These are phyloP conservation scores for Hesperia comma DNA, from an alignment of 2,888 invertebrate species.

Conservation along the genomic window DNA sequence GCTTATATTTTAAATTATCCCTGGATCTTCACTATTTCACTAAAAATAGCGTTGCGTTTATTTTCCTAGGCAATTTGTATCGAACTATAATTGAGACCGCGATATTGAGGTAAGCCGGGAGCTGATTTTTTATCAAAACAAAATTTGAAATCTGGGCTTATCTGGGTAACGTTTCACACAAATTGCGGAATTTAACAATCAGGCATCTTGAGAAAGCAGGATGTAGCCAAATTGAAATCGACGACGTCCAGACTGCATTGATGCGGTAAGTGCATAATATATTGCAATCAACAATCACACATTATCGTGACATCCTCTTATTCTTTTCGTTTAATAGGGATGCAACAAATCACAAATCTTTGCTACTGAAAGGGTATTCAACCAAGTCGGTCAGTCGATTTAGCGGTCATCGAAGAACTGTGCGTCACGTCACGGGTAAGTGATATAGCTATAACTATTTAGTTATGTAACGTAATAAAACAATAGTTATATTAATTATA, in stretches of 20 bases:
- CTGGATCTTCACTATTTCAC: no score
- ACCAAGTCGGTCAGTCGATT: slow-evolving; percentile 15
- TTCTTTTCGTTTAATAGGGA: slow-evolving; percentile 55
- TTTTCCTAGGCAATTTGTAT: neutral
- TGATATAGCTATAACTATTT: no score
- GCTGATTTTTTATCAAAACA: neutral
- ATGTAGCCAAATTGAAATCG: slow-evolving; percentile 80
- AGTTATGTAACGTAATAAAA: no score
- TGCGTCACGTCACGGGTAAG: neutral
- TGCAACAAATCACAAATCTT: slow-evolving; percentile 44
- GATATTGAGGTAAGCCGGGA: neutral
- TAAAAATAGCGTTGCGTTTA: no score
- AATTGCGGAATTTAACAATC: slow-evolving; percentile 56
- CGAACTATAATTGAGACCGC: neutral
- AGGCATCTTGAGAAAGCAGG: slow-evolving; percentile 76
- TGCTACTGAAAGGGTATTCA: slow-evolving; percentile 15
- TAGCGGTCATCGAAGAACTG: slow-evolving; percentile 8
- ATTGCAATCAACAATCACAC: slow-evolving; percentile 75
- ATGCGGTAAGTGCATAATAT: slow-evolving; percentile 66
- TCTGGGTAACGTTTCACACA: slow-evolving; percentile 48
- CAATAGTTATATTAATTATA: no score
- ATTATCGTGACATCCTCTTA: slow-evolving; percentile 72
- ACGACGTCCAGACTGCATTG: slow-evolving; percentile 75
- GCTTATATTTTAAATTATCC: no score
- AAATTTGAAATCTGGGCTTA: neutral